phyloP scores from a whole-genome alignment of 1,140 invertebrate species.

The Heterodera carotae region DNA sequence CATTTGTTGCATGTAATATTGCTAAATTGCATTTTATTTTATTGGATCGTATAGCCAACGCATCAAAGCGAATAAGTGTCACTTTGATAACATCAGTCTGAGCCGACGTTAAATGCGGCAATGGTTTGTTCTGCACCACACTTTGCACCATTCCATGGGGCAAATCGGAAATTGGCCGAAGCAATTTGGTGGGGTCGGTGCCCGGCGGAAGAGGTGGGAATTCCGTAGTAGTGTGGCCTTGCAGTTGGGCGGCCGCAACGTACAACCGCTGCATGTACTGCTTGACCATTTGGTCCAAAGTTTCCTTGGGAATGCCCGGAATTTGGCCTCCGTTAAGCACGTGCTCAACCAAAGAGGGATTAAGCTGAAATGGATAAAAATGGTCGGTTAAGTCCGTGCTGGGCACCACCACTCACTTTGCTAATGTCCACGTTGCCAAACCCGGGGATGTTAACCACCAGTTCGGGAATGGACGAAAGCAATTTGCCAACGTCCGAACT shows the following conservation, averaged over 20 bases:
- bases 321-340: constrained; percentile 61
- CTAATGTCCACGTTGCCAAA: constrained; percentile 59
- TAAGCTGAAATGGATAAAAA: constrained; percentile 27
- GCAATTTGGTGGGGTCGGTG: constrained; percentile 43
- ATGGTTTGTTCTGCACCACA: constrained; percentile 51
- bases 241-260: constrained; percentile 43
- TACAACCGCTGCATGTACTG: constrained; percentile 58
- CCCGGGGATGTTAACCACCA: constrained; percentile 62
- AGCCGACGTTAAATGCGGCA: constrained; percentile 42
- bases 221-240: constrained; percentile 40
- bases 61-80: constrained; percentile 21
- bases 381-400: too few relatives aligned
- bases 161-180: constrained; percentile 49
- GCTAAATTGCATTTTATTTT: constrained; percentile 31
- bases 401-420: constrained; percentile 39
- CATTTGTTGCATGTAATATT: constrained; percentile 53
- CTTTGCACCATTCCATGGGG: constrained; percentile 44
- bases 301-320: constrained; percentile 60
- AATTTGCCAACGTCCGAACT: constrained; percentile 52
- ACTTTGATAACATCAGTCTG: constrained; percentile 55
- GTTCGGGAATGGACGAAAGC: constrained; percentile 54
- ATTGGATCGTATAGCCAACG: not conserved
- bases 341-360: constrained; percentile 53
- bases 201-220: constrained; percentile 31
- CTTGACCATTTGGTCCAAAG: constrained; percentile 57